Conservation (phyloP, 2,797 vertebrate genomes). For the Tinamus major region DNA sequence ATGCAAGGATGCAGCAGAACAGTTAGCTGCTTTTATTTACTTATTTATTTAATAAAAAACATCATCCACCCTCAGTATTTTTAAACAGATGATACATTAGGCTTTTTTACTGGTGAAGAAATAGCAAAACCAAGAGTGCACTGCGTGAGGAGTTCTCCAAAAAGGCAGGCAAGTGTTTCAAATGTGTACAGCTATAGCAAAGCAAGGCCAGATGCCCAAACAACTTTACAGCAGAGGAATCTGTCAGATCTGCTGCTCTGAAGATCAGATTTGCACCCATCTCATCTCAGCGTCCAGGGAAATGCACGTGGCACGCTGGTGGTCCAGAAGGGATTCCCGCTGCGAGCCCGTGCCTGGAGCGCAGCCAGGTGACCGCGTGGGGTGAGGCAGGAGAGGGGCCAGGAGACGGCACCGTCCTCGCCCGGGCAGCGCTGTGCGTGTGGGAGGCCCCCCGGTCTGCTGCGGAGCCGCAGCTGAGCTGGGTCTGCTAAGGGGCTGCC, state of each 20-base stretch:
- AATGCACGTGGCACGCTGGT: not conserved
- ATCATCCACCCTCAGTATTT: not conserved
- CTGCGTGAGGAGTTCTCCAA: conserved; percentile 6
- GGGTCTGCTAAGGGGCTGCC: not conserved
- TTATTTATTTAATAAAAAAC: conserved; percentile 1
- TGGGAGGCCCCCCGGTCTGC: not conserved
- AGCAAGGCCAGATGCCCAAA: conserved; percentile 15
- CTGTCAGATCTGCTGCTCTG: not conserved
- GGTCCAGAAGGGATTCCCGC: not conserved
- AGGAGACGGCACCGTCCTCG: not conserved
- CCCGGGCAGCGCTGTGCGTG: not conserved
- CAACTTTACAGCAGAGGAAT: not conserved
- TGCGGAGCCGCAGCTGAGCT: not conserved
- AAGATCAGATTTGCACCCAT: fast-evolving
- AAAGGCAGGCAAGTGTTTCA: not conserved
- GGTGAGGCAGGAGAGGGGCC: not conserved
- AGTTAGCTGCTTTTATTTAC: conserved; percentile 6
- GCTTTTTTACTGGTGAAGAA: not conserved
- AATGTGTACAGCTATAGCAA: conserved; percentile 4
- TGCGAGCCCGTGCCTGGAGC: not conserved
- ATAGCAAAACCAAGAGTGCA: not conserved
- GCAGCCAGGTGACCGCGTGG: not conserved
- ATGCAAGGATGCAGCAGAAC: not conserved
- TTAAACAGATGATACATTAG: not conserved
- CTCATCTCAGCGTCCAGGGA: not conserved